Conservation (phyloP, 2,113 vertebrate species). For the Electrona antarctica region DNA sequence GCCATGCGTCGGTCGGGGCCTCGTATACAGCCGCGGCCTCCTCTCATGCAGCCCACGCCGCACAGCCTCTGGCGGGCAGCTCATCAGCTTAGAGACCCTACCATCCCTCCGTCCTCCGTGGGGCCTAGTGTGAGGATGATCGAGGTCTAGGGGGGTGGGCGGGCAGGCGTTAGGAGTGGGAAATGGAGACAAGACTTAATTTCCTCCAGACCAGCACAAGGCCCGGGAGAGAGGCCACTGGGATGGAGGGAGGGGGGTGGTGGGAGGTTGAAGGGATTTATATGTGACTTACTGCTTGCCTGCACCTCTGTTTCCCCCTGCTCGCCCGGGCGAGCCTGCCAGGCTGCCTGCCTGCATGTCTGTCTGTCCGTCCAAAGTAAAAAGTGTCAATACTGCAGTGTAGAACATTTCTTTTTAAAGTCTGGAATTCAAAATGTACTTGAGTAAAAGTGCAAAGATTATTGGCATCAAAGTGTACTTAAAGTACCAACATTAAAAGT, state of each 20-base stretch:
- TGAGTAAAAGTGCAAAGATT: no score
- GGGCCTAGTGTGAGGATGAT: constrained; percentile 22
- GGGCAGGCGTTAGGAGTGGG: constrained; percentile 22
- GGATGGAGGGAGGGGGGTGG: not conserved
- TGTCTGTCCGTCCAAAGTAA: constrained; percentile 48
- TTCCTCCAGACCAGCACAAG: constrained; percentile 66
- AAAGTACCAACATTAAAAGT: no score
- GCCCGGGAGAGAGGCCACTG: constrained; percentile 13
- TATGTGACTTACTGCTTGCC: constrained; percentile 5
- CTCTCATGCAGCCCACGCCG: not conserved
- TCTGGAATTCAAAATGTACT: no score
- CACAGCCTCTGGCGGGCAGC: constrained; percentile 53
- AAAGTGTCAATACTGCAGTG: no score
- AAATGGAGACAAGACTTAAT: constrained; percentile 72
- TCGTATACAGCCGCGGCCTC: constrained; percentile 30
- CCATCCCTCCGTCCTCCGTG: constrained; percentile 43
- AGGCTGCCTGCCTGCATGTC: constrained; percentile 22
- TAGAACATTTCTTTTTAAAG: no score
- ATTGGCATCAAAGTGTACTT: no score
- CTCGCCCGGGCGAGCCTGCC: not conserved
- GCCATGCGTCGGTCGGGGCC: constrained; percentile 7
- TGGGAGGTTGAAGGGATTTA: not conserved
- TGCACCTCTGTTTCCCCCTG: constrained; percentile 7
- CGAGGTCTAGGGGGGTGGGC: constrained; percentile 31
- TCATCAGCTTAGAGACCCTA: constrained; percentile 46